These are phyloP conservation scores for Chanos chanos DNA, from an alignment of 2,797 vertebrate genomes.

Conservation along the genomic window DNA sequence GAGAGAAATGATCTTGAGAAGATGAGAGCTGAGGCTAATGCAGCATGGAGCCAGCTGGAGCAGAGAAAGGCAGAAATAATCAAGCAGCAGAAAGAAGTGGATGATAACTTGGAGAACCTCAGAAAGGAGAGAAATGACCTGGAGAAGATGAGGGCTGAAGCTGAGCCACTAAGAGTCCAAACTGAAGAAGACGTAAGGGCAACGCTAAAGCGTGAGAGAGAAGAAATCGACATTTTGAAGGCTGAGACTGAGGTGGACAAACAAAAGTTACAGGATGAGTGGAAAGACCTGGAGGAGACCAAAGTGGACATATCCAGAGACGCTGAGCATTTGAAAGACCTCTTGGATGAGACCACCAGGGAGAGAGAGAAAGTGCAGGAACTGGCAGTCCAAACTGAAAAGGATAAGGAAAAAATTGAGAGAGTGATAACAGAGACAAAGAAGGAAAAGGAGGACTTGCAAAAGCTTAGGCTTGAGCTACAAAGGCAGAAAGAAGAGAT, in stretches of 20 bases:
- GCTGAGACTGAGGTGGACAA: background rate
- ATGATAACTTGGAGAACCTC: too few species aligned
- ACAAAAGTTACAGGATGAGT: background rate
- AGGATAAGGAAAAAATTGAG: slow-evolving; percentile 25
- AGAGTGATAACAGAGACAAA: slow-evolving; percentile 36
- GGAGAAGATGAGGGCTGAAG: too few species aligned
- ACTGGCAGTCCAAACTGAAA: background rate
- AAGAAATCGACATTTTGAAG: background rate
- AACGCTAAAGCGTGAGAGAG: slow-evolving; percentile 2
- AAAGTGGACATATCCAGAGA: background rate
- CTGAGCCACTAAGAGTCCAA: too few species aligned
- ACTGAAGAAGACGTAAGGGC: background rate
- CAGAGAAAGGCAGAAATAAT: slow-evolving; percentile 6
- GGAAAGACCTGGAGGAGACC: background rate
- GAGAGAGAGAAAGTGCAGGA: background rate
- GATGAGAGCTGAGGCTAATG: slow-evolving; percentile 5
- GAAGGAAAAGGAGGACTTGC: too few species aligned
- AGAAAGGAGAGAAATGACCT: too few species aligned
- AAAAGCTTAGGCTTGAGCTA: too few species aligned
- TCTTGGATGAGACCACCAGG: background rate
- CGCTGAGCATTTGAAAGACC: background rate
- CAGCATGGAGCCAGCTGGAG: too few species aligned
- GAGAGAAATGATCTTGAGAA: slow-evolving; percentile 14
- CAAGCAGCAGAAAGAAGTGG: background rate
- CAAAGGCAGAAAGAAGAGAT: too few species aligned